Base-by-base conservation (phyloP, 2,888 invertebrate genomes). In the Plagodis dolabraria region DNA sequence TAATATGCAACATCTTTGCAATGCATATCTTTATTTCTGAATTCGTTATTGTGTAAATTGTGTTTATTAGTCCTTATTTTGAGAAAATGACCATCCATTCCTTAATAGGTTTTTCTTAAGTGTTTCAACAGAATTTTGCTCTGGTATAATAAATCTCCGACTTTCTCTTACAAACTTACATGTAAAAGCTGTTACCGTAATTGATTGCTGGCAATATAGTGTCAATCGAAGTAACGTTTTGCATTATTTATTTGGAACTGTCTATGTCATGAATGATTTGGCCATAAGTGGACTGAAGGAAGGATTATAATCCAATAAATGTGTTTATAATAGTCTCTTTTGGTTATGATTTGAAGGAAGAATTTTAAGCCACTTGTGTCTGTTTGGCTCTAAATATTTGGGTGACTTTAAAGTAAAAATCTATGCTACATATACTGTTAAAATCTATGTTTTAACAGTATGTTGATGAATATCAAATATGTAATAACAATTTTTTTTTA, bases 171-270 rank as follows among this genome's bases (percentile, higher is more conserved):
- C 69, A 44, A 47, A 40, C n/a, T 45, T 38, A 33, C 55, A 38
- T 55, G 70, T 68, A 53, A 63, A 59, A 68, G 59, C 73, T 62
- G 77, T 74, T 74, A 69, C 61, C 64, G 68, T 74, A 77, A 77
- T 78, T 74, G 77, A 75, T 75, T 70, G 71, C 68, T 33, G 47
- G 64, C 70, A 70, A 65, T 71, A 65, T 66, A 64, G 63, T 77
- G 77, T 79, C 80, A 79, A 74, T 80, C 77, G 74, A 73, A 69
- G 60, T 71, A 70, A 75, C 69, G 70, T 68, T 68, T 62, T 70
- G 60, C 50, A 44, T 57, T 56, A 54, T 51, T 57, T 48, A 43
- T 42, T 35, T 53, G 5, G 34, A 57, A 55, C 8, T 53, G 47
- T 33, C 53, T n/a, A 48, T 58, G 56, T 56, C 52, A 12, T 47